Evolutionary conservation across 1,140 invertebrate species (phyloP).

Genomic region (Teleogryllus occipitalis): DNA sequence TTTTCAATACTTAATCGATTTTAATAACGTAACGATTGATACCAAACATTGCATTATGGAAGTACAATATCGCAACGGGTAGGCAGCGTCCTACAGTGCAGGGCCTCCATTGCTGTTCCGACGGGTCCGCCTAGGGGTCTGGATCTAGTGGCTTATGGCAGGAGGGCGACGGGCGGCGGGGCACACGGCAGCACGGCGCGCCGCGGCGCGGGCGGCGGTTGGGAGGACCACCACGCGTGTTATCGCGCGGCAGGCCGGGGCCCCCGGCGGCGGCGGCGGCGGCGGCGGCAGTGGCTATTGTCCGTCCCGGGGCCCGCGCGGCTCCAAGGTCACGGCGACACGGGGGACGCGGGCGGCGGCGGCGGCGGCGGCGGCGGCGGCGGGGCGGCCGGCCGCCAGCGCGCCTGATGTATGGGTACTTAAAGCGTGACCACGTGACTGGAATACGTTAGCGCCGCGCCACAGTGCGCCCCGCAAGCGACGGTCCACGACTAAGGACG

Average conservation of each 20-base stretch:
- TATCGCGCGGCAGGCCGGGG: background rate
- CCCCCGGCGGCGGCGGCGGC: too few species aligned
- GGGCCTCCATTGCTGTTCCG: too few species aligned
- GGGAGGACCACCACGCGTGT: background rate
- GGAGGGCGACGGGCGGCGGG: background rate
- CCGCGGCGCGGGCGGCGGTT: too few species aligned
- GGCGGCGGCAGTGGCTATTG: background rate
- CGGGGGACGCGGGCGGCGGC: background rate
- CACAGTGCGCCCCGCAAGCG: background rate
- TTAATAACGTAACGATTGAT: too few species aligned
- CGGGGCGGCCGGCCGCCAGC: background rate
- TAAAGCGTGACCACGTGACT: slow-evolving; percentile 3
- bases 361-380: too few species aligned
- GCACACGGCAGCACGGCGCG: background rate
- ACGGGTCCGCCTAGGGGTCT: too few species aligned
- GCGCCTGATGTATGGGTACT: slow-evolving; percentile 3
- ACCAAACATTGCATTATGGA: too few species aligned
- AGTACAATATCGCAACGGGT: too few species aligned
- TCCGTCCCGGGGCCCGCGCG: background rate
- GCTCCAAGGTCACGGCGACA: background rate
- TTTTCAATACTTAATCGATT: too few species aligned
- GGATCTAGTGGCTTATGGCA: too few species aligned
- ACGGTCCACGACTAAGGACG: background rate
- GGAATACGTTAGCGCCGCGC: slow-evolving; percentile 2
- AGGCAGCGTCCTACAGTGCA: too few species aligned